phyloP scores from a whole-genome alignment of 1,140 invertebrate species.

The Philotrypesis tridentata region DNA sequence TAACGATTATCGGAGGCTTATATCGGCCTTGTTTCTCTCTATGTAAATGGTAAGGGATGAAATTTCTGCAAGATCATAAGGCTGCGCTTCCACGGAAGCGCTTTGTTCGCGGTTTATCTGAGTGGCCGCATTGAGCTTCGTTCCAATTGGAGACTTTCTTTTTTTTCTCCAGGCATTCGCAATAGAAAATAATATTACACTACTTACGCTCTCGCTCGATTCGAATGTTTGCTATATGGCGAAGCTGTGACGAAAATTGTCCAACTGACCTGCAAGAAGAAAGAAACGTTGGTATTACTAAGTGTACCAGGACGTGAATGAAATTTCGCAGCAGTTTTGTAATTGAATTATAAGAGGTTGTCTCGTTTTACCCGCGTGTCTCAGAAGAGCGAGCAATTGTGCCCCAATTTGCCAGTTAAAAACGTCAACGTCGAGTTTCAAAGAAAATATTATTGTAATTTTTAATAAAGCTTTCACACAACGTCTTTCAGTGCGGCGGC shows the following conservation, averaged over 20 bases:
- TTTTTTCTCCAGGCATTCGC: not conserved
- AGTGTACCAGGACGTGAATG: not conserved
- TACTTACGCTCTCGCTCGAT: not conserved
- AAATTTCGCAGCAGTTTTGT: not conserved
- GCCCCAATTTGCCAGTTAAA: not conserved
- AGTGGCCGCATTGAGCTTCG: not conserved
- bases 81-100: not conserved
- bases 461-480: conserved; percentile 27
- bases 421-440: not conserved
- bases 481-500: conserved; percentile 8
- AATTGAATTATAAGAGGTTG: not conserved
- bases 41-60: not conserved
- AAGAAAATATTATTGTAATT: conserved; percentile 28
- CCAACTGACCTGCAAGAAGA: not conserved
- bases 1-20: not conserved
- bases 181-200: no score
- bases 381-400: not conserved
- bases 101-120: not conserved
- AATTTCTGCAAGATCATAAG: not conserved
- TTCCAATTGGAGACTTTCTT: no score
- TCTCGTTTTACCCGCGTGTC: not conserved
- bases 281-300: not conserved
- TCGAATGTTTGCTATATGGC: no score
- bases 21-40: not conserved
- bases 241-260: not conserved